These are phyloP conservation scores for Pimpla rufipes DNA, from an alignment of 2,888 invertebrate species.

Conservation along the genomic window DNA sequence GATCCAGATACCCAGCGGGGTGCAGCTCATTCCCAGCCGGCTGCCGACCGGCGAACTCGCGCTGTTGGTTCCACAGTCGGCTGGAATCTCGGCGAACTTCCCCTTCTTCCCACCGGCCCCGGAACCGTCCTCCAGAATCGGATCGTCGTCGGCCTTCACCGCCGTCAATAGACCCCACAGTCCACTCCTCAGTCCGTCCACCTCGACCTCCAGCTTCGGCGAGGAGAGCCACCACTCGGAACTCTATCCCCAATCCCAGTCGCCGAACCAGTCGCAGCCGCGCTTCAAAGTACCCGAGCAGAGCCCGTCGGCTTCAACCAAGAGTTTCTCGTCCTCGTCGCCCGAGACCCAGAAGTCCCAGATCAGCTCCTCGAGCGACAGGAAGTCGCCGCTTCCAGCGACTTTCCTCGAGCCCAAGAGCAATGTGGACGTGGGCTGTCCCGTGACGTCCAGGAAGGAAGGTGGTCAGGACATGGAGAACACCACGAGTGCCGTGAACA, in stretches of 20 bases:
- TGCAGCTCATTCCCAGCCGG: slow-evolving; percentile 89
- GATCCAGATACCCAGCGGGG: slow-evolving; percentile 88
- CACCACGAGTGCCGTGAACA: slow-evolving; percentile 35
- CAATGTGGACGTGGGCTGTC: slow-evolving; percentile 55
- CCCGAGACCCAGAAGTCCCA: slow-evolving; percentile 83
- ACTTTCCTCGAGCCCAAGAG: slow-evolving; percentile 74
- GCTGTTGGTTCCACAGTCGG: slow-evolving; percentile 88
- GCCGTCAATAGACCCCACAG: slow-evolving; percentile 87
- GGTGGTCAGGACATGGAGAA: slow-evolving; percentile 48
- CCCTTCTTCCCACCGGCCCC: slow-evolving; percentile 85
- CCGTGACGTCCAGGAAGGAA: slow-evolving; percentile 67
- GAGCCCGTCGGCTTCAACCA: slow-evolving; percentile 75
- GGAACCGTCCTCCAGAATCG: slow-evolving; percentile 77
- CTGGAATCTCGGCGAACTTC: slow-evolving; percentile 85
- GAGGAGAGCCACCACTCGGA: slow-evolving; percentile 87
- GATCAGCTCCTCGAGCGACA: slow-evolving; percentile 82
- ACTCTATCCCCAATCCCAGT: slow-evolving; percentile 76
- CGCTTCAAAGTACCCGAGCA: slow-evolving; percentile 81
- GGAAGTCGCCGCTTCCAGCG: slow-evolving; percentile 76
- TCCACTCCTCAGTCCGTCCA: slow-evolving; percentile 91
- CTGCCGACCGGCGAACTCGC: slow-evolving; percentile 90
- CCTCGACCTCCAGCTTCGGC: slow-evolving; percentile 89
- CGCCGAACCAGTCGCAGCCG: slow-evolving; percentile 74
- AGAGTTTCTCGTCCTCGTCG: slow-evolving; percentile 77
- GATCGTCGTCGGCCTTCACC: slow-evolving; percentile 84